These are phyloP conservation scores for Benitochromis conjunctus DNA, from an alignment of 2,113 vertebrate genomes.

Conservation along the genomic window DNA sequence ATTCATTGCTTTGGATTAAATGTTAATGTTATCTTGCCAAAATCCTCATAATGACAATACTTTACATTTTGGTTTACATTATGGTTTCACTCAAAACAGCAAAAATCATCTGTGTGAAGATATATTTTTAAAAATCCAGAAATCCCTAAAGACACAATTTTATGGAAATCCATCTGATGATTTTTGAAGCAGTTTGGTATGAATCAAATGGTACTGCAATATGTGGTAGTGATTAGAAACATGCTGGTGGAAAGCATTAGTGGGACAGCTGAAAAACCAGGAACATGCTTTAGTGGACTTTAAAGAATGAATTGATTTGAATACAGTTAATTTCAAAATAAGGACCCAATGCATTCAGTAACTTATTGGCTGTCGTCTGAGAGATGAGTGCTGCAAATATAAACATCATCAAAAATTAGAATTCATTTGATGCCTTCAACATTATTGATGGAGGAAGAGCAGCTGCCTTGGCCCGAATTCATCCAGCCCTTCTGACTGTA, in stretches of 20 bases:
- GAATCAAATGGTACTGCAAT: neutral
- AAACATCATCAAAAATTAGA: slow-evolving; percentile 63
- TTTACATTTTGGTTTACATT: neutral
- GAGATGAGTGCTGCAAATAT: slow-evolving; percentile 46
- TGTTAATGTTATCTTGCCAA: neutral
- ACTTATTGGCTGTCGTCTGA: neutral
- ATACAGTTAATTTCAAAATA: slow-evolving; percentile 19
- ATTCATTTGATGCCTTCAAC: slow-evolving; percentile 75
- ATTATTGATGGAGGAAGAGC: slow-evolving; percentile 82
- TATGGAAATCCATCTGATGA: neutral
- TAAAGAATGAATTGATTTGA: neutral
- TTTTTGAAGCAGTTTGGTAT: neutral
- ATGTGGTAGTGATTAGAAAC: neutral
- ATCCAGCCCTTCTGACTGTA: slow-evolving; percentile 86
- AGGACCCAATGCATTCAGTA: neutral
- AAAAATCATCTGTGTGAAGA: neutral
- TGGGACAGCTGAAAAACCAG: neutral
- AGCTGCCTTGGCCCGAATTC: slow-evolving; percentile 85
- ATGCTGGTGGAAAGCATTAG: neutral
- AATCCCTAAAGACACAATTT: neutral
- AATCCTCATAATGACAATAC: neutral
- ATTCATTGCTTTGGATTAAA: neutral
- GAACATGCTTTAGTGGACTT: neutral
- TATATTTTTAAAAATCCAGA: rapidly evolving
- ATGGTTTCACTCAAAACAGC: neutral